phyloP scores from a whole-genome alignment of 2,888 invertebrate genomes.

The Athalia cordata region DNA sequence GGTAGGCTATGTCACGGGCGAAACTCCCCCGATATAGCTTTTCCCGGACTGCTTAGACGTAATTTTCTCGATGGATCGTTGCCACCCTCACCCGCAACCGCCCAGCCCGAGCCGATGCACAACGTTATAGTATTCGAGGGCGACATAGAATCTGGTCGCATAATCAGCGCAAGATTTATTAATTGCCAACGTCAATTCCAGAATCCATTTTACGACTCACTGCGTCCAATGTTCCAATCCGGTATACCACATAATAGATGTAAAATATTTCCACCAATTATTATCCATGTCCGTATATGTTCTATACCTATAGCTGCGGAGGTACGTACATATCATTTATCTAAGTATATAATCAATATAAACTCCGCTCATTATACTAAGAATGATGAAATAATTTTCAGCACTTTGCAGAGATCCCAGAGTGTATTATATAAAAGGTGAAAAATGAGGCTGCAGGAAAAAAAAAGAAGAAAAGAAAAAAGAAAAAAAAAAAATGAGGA shows the following conservation, averaged over 20 bases:
- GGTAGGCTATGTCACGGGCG: neutral
- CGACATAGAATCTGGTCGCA: slow-evolving; percentile 14
- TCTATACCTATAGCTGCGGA: neutral
- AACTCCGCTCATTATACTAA: too few relatives aligned
- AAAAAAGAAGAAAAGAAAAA: too few relatives aligned
- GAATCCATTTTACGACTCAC: slow-evolving; percentile 31
- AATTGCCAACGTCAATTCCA: slow-evolving; percentile 31
- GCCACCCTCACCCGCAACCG: too few relatives aligned
- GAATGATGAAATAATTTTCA: too few relatives aligned
- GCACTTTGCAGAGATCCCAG: too few relatives aligned
- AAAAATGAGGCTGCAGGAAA: too few relatives aligned
- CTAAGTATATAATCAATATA: too few relatives aligned
- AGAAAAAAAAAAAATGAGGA: neutral
- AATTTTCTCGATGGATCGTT: slow-evolving; percentile 9
- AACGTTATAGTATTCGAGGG: neutral
- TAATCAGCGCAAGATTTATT: slow-evolving; percentile 30
- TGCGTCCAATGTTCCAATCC: slow-evolving; percentile 25
- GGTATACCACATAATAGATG: neutral
- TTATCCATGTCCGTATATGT: neutral
- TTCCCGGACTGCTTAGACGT: neutral
- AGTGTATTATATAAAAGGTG: too few relatives aligned
- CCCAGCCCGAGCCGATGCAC: too few relatives aligned
- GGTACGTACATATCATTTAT: too few relatives aligned
- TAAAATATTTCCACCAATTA: slow-evolving; percentile 7
- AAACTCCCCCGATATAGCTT: slow-evolving; percentile 8